Base-by-base conservation (phyloP, 2,113 vertebrate species). In the Circaetus gallicus region DNA sequence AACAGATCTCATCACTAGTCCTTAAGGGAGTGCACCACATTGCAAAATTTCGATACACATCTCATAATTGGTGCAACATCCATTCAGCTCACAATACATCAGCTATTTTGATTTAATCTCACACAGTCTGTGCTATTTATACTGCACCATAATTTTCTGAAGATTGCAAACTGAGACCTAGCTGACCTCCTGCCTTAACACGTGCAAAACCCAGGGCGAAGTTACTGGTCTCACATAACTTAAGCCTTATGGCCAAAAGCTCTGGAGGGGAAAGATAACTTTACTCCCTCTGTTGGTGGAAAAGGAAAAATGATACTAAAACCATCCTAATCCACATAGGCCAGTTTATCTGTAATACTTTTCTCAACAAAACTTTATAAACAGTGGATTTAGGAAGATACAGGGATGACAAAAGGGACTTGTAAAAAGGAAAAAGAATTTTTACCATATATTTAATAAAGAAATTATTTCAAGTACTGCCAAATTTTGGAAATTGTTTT, bases 201-300 rank as follows among this genome's bases (percentile, higher is more conserved):
- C 0, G 0, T 71, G 34, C 32, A 86, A 88, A 66, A 34, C 21
- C 66, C 59, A 36, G 22, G 31, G 34, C 3, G 4, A 93, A 87
- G 11, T 70, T 85, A 53, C 50, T 73, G 42, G 70, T 88, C 74
- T 96, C 62, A 20, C 29, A 7, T 50, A 94, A 53, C 40, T 67
- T 67, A 81, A 94, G 14, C 8, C 26, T 74, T 42, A 58, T 47
- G 78, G 49, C 49, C 73, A 87, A 86, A 87, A 82, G 15, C 67
- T 93, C 29, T 13, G 29, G n/a, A 90, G 78, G 94, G 70, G 87
- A 93, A 85, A 91, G n/a, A 56, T 22, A 47, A 43, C 34, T 77
- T 65, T 59, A 83, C 94, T 95, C 93, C 97, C 97, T 97, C 96
- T 97, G 42, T 97, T 91, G 95, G 87, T 67, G 14, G 76, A 94